Evolutionary conservation across 1,140 invertebrate species (phyloP).

Genomic region (Ericerus pela): DNA sequence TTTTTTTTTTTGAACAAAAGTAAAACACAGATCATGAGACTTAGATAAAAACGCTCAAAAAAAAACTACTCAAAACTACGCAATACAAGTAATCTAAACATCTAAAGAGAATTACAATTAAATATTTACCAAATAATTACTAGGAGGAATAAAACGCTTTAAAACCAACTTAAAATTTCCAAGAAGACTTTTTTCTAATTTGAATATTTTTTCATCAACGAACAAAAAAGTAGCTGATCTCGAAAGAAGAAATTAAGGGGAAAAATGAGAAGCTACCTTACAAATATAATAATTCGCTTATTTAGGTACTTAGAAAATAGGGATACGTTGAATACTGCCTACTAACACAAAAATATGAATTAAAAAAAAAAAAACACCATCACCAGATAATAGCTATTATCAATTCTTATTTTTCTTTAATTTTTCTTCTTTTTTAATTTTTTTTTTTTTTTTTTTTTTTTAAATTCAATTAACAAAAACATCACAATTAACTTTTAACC

Average conservation of each 20-base stretch:
- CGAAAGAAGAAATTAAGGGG: not conserved
- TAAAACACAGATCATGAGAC: constrained; percentile 12
- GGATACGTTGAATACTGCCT: constrained; percentile 9
- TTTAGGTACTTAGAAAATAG: not conserved
- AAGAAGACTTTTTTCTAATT: constrained; percentile 5
- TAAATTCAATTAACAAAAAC: constrained; percentile 10
- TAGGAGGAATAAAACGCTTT: constrained; percentile 10
- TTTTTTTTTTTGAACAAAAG: constrained; percentile 9
- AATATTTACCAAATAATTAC: constrained; percentile 9
- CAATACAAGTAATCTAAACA: constrained; percentile 3
- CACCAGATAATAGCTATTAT: constrained; percentile 1
- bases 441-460: constrained; percentile 10
- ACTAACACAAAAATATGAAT: constrained; percentile 4
- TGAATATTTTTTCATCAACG: not conserved
- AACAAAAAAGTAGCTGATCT: constrained; percentile 9
- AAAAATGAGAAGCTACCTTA: constrained; percentile 4
- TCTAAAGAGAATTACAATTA: constrained; percentile 6
- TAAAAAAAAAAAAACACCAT: constrained; percentile 3
- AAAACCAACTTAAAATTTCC: constrained; percentile 9
- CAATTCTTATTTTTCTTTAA: not conserved
- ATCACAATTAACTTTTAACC: constrained; percentile 2
- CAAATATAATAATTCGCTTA: constrained; percentile 4
- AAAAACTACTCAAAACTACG: constrained; percentile 6
- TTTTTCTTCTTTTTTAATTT: not conserved
- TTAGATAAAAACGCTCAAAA: constrained; percentile 12